Evolutionary conservation across 2,888 invertebrate genomes (phyloP), one percentile per base, ranked within the genome.

Genomic region (Rapana venosa): DNA sequence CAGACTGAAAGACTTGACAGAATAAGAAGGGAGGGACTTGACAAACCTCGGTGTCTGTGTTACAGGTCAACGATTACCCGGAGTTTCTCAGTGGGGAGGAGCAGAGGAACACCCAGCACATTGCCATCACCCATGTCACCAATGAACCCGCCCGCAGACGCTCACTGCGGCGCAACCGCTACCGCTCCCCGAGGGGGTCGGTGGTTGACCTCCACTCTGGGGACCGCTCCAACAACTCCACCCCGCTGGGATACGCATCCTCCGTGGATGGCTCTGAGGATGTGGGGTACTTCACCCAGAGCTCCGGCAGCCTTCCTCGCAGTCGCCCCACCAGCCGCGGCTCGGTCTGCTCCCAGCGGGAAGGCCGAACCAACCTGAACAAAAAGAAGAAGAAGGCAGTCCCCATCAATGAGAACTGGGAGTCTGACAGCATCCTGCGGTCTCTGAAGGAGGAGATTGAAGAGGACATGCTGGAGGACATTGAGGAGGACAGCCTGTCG

Each of bases 51-150:
- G 47, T 47, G 47, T 47, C 47, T 47, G 8, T n/a, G 5, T 74
- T 74, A n/a, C 74, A 74, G 74, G n/a, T 74, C 74, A 74, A 74
- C n/a, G 74, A 74, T 30, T 74, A 74, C 88, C 95, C 96, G 47
- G 94, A 95, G 22, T 96, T 96, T 91, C 93, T 96, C 70, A 93
- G 93, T 86, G 95, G 95, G 17, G 93, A 94, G 90, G 95, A 96
- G 90, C 92, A 94, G 90, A 92, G 94, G 84, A 95, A 96, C 91
- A 95, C 95, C 47, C 95, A 95, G 88, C 96, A 96, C 92, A 93
- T 96, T 74, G 93, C 93, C 77, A 92, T 96, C 81, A 94, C 93
- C 32, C 94, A 95, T 89, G 92, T 93, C 92, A 94, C 94, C n/a
- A 89, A 92, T 0, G 94, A 93, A 74, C 92, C 92, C 47, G 89